These are phyloP conservation scores for Triplophysa rosa DNA, from an alignment of 2,113 vertebrate genomes.

Conservation along the genomic window DNA sequence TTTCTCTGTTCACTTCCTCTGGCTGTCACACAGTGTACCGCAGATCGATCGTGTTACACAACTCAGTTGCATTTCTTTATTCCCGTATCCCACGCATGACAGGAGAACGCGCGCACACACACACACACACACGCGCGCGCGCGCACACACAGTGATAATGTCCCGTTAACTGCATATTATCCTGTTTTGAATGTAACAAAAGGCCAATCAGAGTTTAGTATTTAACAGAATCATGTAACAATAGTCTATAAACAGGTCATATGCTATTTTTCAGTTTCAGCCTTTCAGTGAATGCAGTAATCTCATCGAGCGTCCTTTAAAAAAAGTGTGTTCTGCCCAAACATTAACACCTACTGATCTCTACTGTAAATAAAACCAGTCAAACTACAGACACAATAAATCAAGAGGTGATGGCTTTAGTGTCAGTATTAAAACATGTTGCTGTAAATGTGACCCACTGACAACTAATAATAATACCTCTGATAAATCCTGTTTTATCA, in stretches of 20 bases:
- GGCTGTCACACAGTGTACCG: slow-evolving; percentile 10
- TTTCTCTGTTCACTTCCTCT: slow-evolving; percentile 36
- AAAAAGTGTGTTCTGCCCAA: not conserved
- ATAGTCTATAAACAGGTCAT: no score
- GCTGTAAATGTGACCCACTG: no score
- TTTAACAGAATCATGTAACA: no score
- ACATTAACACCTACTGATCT: not conserved
- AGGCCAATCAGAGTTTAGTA: no score
- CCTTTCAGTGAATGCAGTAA: not conserved
- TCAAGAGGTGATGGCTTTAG: not conserved
- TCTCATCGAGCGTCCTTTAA: not conserved
- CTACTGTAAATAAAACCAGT: not conserved
- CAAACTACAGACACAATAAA: not conserved
- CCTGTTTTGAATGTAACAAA: no score
- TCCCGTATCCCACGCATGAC: slow-evolving; percentile 52
- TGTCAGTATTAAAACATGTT: not conserved
- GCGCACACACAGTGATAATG: no score
- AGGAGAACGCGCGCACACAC: slow-evolving; percentile 41
- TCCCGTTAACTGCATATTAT: no score
- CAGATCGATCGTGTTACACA: slow-evolving; percentile 57
- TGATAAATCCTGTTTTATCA: no score
- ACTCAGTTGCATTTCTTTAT: slow-evolving; percentile 55
- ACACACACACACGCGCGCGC: not conserved
- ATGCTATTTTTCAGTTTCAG: no score
- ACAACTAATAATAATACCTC: no score